Evolutionary conservation across 2,113 vertebrate species (phyloP), one percentile per base, ranked within the genome.

Genomic region (Lampris megalopsis): DNA sequence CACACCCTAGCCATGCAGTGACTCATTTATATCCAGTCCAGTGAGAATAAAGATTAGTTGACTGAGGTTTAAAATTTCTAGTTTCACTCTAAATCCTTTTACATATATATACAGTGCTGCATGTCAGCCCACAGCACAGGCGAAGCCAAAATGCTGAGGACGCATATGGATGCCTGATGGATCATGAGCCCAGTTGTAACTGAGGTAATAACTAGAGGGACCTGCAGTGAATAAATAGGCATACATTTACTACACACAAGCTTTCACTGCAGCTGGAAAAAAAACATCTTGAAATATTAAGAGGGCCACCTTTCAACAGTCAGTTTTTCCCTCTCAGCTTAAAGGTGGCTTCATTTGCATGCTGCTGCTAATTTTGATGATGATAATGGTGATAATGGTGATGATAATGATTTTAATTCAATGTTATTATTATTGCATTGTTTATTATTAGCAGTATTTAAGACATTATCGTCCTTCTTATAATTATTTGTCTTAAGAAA

Each of bases 1-100:
- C 91, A 82, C 86, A 86, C 85, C 84, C 90, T 87, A 67, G 35
- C 75, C 63, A 77, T 68, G 52, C 63, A 49, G 68, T 78, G 73
- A 85, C 81, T 80, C 60, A 68, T 82, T 80, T 72, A 71, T 53
- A 69, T 57, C 70, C 62, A 53, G 69, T 66, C 47, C 57, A 52
- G 6, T 40, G 13, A 60, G 45, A 52, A 53, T 66, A 59, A 53
- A 54, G 74, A 64, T 45, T 7, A 13, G 50, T 53, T 53, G 10
- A 53, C 10, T 9, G 50, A 53, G 10, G 50, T 53, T 53, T 5
- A 50, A 50, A 50, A 9, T 8, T 43, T 70, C 4, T 59, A 57
- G 54, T 62, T 73, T 77, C 42, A 58, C 36, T 64, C 59, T 59
- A 42, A 49, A 40, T 53, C 68, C 24, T 24, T 24, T 24, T 24